phyloP scores from a whole-genome alignment of 2,797 vertebrate genomes.

The Knipowitschia caucasica region DNA sequence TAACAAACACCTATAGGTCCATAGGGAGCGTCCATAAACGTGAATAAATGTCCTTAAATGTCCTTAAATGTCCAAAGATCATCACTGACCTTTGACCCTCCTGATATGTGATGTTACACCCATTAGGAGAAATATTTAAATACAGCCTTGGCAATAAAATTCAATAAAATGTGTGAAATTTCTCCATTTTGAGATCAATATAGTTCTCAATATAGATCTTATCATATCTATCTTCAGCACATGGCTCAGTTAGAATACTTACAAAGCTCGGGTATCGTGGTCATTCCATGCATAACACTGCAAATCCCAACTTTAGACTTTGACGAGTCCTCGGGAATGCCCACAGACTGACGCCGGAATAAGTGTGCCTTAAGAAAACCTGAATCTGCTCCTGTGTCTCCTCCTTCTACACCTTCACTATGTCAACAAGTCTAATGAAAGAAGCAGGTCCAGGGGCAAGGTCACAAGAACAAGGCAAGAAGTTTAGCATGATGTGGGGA shows the following conservation, averaged over 20 bases:
- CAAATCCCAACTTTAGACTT: conserved; percentile 9
- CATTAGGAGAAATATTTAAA: too few relatives aligned
- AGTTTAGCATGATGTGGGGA: background rate
- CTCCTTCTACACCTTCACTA: conserved; percentile 29
- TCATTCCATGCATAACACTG: background rate
- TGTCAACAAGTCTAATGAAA: conserved; percentile 74
- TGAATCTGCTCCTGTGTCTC: conserved; percentile 10
- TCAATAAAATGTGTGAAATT: background rate
- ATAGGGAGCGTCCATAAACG: too few relatives aligned
- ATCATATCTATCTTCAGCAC: too few relatives aligned
- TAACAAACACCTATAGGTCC: too few relatives aligned
- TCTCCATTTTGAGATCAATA: background rate
- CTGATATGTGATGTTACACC: too few relatives aligned
- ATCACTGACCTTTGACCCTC: too few relatives aligned
- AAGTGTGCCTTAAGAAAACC: background rate
- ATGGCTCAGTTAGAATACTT: background rate
- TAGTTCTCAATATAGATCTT: background rate
- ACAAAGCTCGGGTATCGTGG: background rate
- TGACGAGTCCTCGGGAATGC: conserved; percentile 11
- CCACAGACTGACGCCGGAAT: conserved; percentile 5
- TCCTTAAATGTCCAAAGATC: too few relatives aligned
- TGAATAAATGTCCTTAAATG: too few relatives aligned
- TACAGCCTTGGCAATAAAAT: too few relatives aligned
- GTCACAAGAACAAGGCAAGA: conserved; percentile 24
- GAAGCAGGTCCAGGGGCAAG: conserved; percentile 56